These are phyloP conservation scores for Phaedon cochleariae DNA, from an alignment of 2,888 invertebrate genomes.

Conservation along the genomic window DNA sequence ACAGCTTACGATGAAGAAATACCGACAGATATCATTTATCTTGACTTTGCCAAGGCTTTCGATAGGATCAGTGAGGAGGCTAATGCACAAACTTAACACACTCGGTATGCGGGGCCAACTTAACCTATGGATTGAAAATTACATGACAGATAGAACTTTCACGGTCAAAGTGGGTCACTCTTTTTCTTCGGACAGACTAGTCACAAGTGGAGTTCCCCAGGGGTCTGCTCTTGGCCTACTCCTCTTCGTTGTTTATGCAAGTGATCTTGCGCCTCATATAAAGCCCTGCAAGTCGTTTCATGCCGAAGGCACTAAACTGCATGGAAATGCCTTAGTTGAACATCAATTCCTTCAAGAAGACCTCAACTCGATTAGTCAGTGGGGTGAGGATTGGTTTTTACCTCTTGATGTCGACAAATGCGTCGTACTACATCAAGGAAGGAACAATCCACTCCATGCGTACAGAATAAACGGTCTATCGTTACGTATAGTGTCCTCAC, in stretches of 20 bases:
- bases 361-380: background rate
- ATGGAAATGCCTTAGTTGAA: background rate
- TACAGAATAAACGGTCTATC: background rate
- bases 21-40: conserved; percentile 5
- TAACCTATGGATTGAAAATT: conserved; percentile 11
- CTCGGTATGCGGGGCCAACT: conserved; percentile 2
- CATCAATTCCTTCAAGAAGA: background rate
- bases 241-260: background rate
- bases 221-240: background rate
- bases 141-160: background rate
- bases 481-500: conserved; percentile 4
- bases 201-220: conserved; percentile 3
- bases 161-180: background rate
- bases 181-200: conserved; percentile 1
- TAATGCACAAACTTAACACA: conserved; percentile 3
- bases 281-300: background rate
- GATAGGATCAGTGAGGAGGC: background rate
- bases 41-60: conserved; percentile 5
- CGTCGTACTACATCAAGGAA: background rate
- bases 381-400: background rate
- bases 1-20: background rate
- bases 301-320: background rate
- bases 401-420: background rate
- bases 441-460: background rate
- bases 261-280: background rate